phyloP scores from a whole-genome alignment of 2,888 invertebrate genomes.

The Ectemnius lituratus region DNA sequence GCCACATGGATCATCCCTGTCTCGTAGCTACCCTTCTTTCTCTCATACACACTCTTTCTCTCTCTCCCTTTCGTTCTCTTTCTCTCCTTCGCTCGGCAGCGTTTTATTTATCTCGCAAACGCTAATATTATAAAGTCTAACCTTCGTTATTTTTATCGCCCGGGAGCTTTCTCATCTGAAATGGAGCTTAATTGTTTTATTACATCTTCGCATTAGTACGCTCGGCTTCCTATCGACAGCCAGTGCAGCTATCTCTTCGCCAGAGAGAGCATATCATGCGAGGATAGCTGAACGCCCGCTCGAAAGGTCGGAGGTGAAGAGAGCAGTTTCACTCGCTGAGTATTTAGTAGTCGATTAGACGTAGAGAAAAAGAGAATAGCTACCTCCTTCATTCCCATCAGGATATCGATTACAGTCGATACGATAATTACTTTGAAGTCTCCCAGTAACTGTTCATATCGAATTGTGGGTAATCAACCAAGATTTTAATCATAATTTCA shows the following conservation, averaged over 20 bases:
- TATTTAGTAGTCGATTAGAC: slow-evolving; percentile 7
- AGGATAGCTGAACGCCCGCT: background rate
- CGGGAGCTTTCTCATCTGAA: background rate
- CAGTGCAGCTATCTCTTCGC: background rate
- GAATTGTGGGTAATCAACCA: background rate
- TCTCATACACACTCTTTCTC: no score
- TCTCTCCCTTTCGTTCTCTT: no score
- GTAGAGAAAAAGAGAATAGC: background rate
- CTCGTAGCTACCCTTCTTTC: background rate
- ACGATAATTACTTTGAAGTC: background rate
- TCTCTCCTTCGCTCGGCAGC: no score
- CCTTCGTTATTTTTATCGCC: slow-evolving; percentile 11
- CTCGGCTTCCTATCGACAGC: slow-evolving; percentile 1
- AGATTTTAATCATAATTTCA: no score
- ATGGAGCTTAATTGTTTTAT: slow-evolving; percentile 10
- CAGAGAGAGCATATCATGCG: background rate
- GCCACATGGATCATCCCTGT: slow-evolving; percentile 6
- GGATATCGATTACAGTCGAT: background rate
- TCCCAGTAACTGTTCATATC: background rate
- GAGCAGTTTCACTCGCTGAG: background rate
- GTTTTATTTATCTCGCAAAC: slow-evolving; percentile 1
- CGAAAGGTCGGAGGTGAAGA: slow-evolving; percentile 8
- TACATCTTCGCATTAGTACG: slow-evolving; percentile 1
- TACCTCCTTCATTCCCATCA: background rate
- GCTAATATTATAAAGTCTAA: background rate